phyloP scores from a whole-genome alignment of 2,797 vertebrate genomes.

The Myoxocephalus aenaeus region DNA sequence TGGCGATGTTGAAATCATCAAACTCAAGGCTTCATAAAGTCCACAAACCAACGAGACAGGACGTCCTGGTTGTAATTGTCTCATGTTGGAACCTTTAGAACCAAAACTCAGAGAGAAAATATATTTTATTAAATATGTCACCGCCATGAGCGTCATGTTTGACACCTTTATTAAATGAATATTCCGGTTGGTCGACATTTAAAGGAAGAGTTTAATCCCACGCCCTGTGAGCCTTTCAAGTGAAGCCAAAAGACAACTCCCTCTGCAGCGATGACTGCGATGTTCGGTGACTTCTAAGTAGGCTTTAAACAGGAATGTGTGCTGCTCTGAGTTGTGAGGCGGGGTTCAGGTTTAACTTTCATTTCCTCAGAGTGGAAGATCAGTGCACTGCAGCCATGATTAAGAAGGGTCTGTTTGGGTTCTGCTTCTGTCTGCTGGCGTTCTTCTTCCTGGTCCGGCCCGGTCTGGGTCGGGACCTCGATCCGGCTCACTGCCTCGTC shows the following conservation, averaged over 20 bases:
- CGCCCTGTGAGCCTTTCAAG: background rate
- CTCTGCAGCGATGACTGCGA: too few relatives aligned
- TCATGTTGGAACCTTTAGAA: too few relatives aligned
- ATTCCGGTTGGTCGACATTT: background rate
- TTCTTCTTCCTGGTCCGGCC: background rate
- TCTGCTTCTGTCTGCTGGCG: background rate
- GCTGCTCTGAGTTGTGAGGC: background rate
- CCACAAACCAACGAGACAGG: too few relatives aligned
- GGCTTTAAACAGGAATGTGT: background rate
- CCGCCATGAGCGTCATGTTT: background rate
- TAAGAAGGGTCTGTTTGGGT: background rate
- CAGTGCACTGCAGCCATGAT: background rate
- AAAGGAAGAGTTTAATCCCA: background rate
- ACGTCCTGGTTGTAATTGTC: too few relatives aligned
- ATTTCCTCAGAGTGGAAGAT: background rate
- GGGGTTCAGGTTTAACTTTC: background rate
- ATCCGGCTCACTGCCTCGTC: conserved; percentile 1
- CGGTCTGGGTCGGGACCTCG: background rate
- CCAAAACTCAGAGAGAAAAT: too few relatives aligned
- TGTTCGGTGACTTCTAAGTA: background rate
- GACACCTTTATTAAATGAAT: background rate
- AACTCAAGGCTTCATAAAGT: too few relatives aligned
- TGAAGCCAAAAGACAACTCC: background rate
- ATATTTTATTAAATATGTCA: background rate
- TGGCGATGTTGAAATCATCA: too few relatives aligned